These are phyloP conservation scores for Lophotis ruficrista DNA, from an alignment of 2,113 vertebrate genomes.

Conservation along the genomic window DNA sequence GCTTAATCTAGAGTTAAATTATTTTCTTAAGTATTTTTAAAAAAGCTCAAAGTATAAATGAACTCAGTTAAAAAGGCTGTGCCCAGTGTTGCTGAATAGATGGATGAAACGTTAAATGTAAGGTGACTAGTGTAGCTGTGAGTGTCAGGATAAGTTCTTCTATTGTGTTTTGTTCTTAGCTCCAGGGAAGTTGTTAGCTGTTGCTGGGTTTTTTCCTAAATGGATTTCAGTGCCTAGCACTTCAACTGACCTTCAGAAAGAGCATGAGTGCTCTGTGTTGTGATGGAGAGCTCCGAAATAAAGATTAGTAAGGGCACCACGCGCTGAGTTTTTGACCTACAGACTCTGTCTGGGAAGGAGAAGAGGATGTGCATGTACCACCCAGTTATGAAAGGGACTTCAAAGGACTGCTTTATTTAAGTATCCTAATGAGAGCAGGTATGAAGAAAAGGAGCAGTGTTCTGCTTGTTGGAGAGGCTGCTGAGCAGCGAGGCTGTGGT, in stretches of 20 bases:
- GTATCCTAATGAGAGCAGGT: not conserved
- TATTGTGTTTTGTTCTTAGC: not conserved
- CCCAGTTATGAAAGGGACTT: not conserved
- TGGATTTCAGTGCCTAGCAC: not conserved
- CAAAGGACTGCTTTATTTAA: not conserved
- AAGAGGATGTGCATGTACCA: not conserved
- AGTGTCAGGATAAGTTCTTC: not conserved
- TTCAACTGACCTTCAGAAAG: constrained; percentile 30
- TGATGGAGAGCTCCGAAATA: not conserved
- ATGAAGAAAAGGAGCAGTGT: not conserved
- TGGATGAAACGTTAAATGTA: not conserved
- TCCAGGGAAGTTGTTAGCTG: not conserved
- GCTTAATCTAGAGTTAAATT: not conserved
- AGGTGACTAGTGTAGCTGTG: not conserved
- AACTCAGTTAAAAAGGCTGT: not conserved
- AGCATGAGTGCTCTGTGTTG: not conserved
- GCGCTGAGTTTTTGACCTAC: not conserved
- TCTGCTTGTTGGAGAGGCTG: not conserved
- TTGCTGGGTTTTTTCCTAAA: not conserved
- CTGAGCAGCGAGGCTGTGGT: not conserved
- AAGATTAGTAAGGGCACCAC: not conserved
- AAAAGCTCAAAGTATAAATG: not conserved
- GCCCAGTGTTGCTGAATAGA: not conserved
- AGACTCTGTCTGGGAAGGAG: not conserved
- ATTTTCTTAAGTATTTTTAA: not conserved